These are phyloP conservation scores for Eueremaeus valkanovi DNA, from an alignment of 2,888 invertebrate species.

Conservation along the genomic window DNA sequence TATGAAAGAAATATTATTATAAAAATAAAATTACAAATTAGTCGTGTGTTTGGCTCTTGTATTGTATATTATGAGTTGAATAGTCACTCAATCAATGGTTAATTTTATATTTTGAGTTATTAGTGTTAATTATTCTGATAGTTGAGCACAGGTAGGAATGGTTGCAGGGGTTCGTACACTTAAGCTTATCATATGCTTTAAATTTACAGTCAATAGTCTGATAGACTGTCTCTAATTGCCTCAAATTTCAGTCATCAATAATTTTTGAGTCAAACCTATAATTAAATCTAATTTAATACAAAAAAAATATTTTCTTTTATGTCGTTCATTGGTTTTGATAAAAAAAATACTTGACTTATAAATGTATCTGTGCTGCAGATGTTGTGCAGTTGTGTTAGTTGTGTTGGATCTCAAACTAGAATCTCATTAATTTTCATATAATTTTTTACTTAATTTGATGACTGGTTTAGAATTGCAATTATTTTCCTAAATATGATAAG, in stretches of 20 bases:
- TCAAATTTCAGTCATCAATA: constrained; percentile 1
- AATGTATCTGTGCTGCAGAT: constrained; percentile 16
- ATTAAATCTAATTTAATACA: not conserved
- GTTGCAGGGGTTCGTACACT: not conserved
- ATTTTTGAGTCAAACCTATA: not conserved
- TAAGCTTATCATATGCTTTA: not conserved
- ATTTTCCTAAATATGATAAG: constrained; percentile 2
- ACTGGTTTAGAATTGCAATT: constrained; percentile 4
- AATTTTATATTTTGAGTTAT: too few species aligned
- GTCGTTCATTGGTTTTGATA: not conserved
- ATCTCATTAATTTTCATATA: constrained; percentile 6
- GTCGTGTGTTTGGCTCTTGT: too few species aligned
- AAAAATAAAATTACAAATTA: too few species aligned
- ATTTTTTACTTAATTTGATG: not conserved
- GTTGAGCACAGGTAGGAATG: not conserved
- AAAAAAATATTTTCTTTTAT: constrained; percentile 2
- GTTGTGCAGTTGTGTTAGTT: not conserved
- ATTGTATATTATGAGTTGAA: too few species aligned
- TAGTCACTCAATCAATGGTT: too few species aligned
- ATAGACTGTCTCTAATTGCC: constrained; percentile 11
- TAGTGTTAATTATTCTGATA: not conserved
- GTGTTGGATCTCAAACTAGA: not conserved
- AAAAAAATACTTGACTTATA: not conserved
- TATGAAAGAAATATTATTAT: too few species aligned
- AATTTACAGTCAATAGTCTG: constrained; percentile 20